These are phyloP conservation scores for Acipenser ruthenus DNA, from an alignment of 2,797 vertebrate species.

Conservation along the genomic window DNA sequence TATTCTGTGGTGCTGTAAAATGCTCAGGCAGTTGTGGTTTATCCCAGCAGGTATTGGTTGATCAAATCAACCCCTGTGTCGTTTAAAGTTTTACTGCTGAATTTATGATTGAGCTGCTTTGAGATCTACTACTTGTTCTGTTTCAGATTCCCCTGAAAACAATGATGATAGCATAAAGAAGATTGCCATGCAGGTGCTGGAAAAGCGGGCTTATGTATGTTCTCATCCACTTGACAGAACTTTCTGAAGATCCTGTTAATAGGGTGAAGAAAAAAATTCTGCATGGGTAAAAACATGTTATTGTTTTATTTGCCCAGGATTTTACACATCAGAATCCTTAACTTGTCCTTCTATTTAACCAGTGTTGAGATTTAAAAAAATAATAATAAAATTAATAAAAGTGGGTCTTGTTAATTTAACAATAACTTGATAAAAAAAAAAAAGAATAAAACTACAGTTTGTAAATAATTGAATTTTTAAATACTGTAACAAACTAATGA, in stretches of 20 bases:
- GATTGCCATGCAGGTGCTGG: conserved; percentile 70
- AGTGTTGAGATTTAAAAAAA: too few species aligned
- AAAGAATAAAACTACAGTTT: too few species aligned
- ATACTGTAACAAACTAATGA: too few species aligned
- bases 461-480: too few species aligned
- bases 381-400: too few species aligned
- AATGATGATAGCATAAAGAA: conserved; percentile 80
- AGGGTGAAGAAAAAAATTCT: neutral
- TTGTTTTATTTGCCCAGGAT: too few species aligned
- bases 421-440: too few species aligned
- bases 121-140: conserved; percentile 2
- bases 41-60: neutral
- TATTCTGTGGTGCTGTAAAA: too few species aligned
- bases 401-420: too few species aligned
- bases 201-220: conserved; percentile 73
- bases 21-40: neutral
- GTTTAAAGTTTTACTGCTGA: neutral
- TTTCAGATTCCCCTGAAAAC: conserved; percentile 77
- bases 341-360: too few species aligned
- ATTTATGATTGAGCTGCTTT: neutral
- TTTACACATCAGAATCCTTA: too few species aligned
- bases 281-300: neutral
- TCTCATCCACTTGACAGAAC: conserved; percentile 82
- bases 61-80: neutral
- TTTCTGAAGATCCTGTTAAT: conserved; percentile 41